Conservation (phyloP, 2,113 vertebrate species). For the Epinephelus moara region DNA sequence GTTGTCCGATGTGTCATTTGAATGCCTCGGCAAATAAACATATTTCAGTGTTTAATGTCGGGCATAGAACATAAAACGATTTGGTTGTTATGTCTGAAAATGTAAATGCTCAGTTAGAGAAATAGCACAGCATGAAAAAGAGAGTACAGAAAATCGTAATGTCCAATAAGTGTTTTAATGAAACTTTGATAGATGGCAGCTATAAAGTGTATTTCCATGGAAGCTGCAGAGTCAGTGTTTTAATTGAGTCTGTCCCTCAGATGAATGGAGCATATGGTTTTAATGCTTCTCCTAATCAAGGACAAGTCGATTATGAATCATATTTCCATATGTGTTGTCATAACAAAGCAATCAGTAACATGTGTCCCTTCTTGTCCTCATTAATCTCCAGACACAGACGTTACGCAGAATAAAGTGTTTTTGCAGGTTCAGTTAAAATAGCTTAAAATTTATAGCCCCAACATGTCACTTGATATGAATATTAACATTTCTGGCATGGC, state of each 20-base stretch:
- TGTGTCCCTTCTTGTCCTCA: neutral
- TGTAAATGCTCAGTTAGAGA: neutral
- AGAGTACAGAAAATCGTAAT: neutral
- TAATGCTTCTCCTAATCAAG: constrained; percentile 31
- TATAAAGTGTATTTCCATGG: neutral
- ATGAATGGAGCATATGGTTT: constrained; percentile 38
- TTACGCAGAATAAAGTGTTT: neutral
- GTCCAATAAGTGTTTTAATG: neutral
- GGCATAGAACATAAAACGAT: neutral
- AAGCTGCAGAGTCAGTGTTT: constrained; percentile 13
- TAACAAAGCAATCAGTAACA: constrained; percentile 27
- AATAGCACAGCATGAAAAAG: neutral
- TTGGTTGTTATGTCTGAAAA: neutral
- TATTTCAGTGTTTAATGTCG: neutral
- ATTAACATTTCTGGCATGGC: constrained; percentile 20
- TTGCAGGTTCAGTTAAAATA: neutral
- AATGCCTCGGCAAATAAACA: neutral
- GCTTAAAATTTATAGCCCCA: constrained; percentile 2
- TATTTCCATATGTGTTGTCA: constrained; percentile 53
- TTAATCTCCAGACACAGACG: constrained; percentile 37
- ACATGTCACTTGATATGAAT: constrained; percentile 14
- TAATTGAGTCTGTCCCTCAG: neutral
- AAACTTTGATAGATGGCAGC: constrained; percentile 2
- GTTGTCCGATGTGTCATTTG: neutral
- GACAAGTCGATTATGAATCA: constrained; percentile 48